Conservation (phyloP, 2,797 vertebrate genomes). For the Rhabdophis nuchalis region DNA sequence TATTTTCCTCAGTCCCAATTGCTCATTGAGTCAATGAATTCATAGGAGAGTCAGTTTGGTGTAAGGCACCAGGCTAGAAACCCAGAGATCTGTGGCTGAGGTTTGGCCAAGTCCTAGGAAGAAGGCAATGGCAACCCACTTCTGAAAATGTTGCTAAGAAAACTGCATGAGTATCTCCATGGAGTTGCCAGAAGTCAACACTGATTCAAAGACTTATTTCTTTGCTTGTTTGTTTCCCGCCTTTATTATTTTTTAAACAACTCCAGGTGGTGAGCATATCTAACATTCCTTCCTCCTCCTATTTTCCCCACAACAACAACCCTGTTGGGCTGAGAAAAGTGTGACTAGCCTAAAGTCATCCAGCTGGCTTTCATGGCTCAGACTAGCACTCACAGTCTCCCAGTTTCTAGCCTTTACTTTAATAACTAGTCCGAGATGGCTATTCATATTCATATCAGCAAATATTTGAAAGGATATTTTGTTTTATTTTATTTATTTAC, state of each 20-base stretch:
- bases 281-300: not conserved
- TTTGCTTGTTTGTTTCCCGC: not conserved
- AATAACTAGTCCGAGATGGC: not conserved
- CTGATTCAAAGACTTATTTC: not conserved
- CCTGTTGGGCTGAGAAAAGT: not conserved
- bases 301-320: not conserved
- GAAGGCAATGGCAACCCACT: not conserved
- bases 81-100: not conserved
- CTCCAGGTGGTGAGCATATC: not conserved
- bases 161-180: not conserved
- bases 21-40: not conserved
- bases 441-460: not conserved
- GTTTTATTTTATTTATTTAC: too few relatives aligned
- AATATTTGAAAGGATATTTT: not conserved
- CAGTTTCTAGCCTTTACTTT: not conserved
- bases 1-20: not conserved
- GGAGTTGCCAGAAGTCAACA: not conserved
- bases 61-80: not conserved
- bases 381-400: not conserved
- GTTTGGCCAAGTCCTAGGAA: not conserved
- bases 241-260: not conserved
- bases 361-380: not conserved
- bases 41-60: not conserved
- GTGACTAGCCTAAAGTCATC: not conserved
- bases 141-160: not conserved